Evolutionary conservation across 2,113 vertebrate genomes (phyloP).

Genomic region (Planiliza haematocheilus): DNA sequence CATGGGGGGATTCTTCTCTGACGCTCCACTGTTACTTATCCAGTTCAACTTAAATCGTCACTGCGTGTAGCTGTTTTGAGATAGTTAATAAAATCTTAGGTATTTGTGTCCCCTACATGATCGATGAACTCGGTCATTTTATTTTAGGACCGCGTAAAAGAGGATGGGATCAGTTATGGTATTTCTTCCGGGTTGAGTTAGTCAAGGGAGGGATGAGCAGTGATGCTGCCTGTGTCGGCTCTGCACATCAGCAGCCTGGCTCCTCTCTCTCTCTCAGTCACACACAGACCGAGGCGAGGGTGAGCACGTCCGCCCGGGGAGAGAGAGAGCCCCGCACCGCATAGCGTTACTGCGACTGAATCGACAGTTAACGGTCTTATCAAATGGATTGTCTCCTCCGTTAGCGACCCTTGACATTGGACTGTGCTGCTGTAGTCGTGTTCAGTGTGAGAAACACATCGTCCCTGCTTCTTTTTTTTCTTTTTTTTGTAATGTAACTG

Average conservation of each 20-base stretch:
- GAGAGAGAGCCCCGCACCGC: conserved; percentile 44
- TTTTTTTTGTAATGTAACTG: conserved; percentile 32
- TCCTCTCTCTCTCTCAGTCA: conserved; percentile 17
- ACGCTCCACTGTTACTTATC: too few species aligned
- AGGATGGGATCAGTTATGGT: conserved; percentile 23
- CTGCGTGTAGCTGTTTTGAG: too few species aligned
- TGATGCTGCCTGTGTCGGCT: conserved; percentile 68
- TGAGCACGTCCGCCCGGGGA: conserved; percentile 62
- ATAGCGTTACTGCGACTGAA: conserved; percentile 35
- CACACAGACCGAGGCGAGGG: conserved; percentile 44
- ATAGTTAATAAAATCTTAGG: too few species aligned
- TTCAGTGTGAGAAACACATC: conserved; percentile 14
- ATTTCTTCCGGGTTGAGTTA: conserved; percentile 83
- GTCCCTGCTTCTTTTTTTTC: conserved; percentile 13
- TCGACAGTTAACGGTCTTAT: conserved; percentile 2
- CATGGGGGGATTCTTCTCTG: too few species aligned
- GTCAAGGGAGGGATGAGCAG: conserved; percentile 77
- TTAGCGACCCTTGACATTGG: conserved; percentile 15
- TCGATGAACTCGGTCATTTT: not conserved
- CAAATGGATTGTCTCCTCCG: conserved; percentile 57
- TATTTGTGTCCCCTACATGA: not conserved
- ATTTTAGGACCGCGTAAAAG: not conserved
- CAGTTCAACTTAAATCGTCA: too few species aligned
- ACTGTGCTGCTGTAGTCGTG: not conserved
- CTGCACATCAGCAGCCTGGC: conserved; percentile 67